Base-by-base conservation (phyloP, 2,888 invertebrate genomes). In the Rhagophthalmus giganteus region DNA sequence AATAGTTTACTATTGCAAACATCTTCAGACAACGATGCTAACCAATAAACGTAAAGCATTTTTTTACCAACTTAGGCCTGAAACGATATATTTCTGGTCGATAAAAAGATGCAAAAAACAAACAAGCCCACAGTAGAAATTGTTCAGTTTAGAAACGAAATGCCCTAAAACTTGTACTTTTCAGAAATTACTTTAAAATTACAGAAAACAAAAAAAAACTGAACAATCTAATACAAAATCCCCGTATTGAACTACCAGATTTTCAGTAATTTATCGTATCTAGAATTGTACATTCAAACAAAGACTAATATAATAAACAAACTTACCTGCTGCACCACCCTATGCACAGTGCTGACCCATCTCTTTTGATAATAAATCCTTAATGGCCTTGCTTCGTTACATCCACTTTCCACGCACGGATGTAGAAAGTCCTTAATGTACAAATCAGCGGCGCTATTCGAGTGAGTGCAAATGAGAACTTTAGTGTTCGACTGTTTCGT, bases 351-450 rank as follows among this genome's bases (percentile, higher is more conserved):
- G 16, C 86, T 84, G 8, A 86, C 85, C 82, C 88, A 87, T 62
- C 91, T 79, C 59, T 87, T 84, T 55, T 85, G 84, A 70, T 90
- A 91, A 71, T 89, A 90, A 47, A 92, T 85, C 62, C 91, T 79
- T 38, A 90, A 74, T 0, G 90, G 90, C 20, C 81, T 78, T 0
- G 86, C 85, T 60, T 84, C 84, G 31, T 79, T 76, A 55, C 84
- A 76, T 0, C 87, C 87, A n/a, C 39, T 47, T 64, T 84, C 84
- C 14, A 87, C 85, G 80, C 86, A 87, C 1, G 84, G 83, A 74
- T 90, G 86, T 46, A 92, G 79, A 72, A 90, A 91, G 64, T 91
- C 90, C 65, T 87, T 87, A 27, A 91, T 88, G 66, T 91, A 91
- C 49, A 90, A 76, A 76, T 91, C 90, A 6, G 90, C 90, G 8